These are phyloP conservation scores for Poecile montanus DNA, from an alignment of 2,797 vertebrate genomes.

Conservation along the genomic window DNA sequence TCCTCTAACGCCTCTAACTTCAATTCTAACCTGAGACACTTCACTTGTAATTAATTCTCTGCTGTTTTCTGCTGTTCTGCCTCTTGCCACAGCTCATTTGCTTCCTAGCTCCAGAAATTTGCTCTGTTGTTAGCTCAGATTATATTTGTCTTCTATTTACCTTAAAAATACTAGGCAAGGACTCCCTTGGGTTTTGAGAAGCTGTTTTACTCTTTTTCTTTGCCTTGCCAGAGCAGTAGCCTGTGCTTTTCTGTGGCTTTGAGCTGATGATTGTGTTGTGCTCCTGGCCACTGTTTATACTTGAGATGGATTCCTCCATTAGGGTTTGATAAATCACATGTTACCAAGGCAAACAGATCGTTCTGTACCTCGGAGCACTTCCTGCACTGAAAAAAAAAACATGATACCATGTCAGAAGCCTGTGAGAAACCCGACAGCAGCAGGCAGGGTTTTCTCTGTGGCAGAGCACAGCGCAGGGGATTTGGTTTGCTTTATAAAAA, in stretches of 20 bases:
- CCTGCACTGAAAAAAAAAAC: background rate
- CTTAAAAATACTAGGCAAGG: background rate
- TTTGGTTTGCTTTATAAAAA: background rate
- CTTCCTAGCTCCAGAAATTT: background rate
- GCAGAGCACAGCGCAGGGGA: background rate
- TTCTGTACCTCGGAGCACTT: constrained; percentile 6
- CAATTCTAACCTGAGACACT: background rate
- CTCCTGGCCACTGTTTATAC: background rate
- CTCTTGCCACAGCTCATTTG: background rate
- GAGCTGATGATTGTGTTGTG: background rate
- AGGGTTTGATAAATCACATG: background rate
- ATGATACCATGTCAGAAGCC: background rate
- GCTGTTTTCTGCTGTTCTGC: background rate
- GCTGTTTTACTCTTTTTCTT: background rate
- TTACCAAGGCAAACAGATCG: background rate
- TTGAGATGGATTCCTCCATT: background rate
- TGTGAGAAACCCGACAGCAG: background rate
- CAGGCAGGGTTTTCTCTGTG: background rate
- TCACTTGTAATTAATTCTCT: background rate
- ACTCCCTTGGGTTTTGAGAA: background rate
- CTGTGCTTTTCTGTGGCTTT: background rate
- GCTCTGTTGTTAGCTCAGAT: background rate
- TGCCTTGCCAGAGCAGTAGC: background rate
- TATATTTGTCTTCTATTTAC: background rate
- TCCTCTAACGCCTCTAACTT: background rate